Base-by-base conservation (phyloP, 2,113 vertebrate species). In the Riparia riparia region DNA sequence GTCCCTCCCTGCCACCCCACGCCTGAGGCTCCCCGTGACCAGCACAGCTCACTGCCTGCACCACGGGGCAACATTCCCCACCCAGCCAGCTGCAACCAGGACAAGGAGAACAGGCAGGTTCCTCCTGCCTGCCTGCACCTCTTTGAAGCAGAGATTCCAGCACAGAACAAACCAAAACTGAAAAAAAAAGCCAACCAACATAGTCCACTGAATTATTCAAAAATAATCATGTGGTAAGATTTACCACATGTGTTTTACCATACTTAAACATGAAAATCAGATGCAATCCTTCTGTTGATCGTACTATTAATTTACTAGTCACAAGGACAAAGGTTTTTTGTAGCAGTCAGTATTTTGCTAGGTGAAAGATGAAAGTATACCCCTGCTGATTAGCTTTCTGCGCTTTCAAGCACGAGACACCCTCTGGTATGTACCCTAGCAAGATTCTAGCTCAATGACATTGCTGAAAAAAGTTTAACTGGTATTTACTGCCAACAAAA, bases 401-500 rank as follows among this genome's bases (percentile, higher is more conserved):
- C 28, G 45, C 53, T 94, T 73, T 71, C 50, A 89, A 76, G 37
- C 57, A 64, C 53, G 90, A 79, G 45, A 82, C 17, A 92, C 11
- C 21, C 28, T 88, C 53, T 73, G 82, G 86, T 60, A 94, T 25
- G 82, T 50, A 86, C 37, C 64, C 61, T 82, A 85, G 42, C n/a
- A 95, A 93, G 78, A 89, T 31, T 76, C 39, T 81, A 91, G 47
- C 50, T 69, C 45, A 53, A 72, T 14, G 57, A 86, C 21, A 81
- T 64, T 6, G 68, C 61, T 86, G 70, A 51, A 79, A 74, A 60
- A 68, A 63, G 69, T 60, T 95, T 78, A 76, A 90, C 45, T 91
- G 31, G 15, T 72, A 34, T 94, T 80, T 88, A 73, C 28, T 28
- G 94, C 34, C 64, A 89, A 90, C 44, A 86, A 70, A 95, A 86